These are phyloP conservation scores for Phycodurus eques DNA, from an alignment of 2,113 vertebrate genomes.

Conservation along the genomic window DNA sequence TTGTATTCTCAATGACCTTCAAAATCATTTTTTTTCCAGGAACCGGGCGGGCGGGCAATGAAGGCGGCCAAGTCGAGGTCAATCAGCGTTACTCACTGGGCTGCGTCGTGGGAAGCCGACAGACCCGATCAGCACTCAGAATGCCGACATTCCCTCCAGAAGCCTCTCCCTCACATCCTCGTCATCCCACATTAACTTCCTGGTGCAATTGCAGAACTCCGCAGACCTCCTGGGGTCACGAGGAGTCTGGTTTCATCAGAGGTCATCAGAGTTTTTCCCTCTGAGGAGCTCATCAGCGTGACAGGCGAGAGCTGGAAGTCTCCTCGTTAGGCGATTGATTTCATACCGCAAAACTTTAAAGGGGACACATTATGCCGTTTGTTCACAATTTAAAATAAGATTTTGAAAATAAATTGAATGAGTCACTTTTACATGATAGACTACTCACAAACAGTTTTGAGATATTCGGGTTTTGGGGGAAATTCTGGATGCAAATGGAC, in stretches of 20 bases:
- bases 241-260: conserved; percentile 21
- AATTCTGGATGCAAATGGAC: too few relatives aligned
- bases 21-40: not conserved
- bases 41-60: conserved; percentile 9
- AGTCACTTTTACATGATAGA: too few relatives aligned
- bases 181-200: conserved; percentile 46
- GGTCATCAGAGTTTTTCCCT: not conserved
- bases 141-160: conserved; percentile 3
- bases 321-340: not conserved
- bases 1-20: conserved; percentile 2
- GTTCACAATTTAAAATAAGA: too few relatives aligned
- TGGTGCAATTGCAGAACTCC: too few relatives aligned
- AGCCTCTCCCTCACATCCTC: not conserved
- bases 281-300: not conserved
- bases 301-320: not conserved
- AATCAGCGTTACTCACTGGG: conserved; percentile 32
- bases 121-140: conserved; percentile 36
- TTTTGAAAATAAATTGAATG: too few relatives aligned
- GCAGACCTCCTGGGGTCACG: conserved; percentile 13
- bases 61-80: conserved; percentile 32
- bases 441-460: too few relatives aligned
- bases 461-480: too few relatives aligned
- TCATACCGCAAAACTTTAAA: too few relatives aligned
- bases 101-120: conserved; percentile 39
- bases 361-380: too few relatives aligned